Conservation (phyloP, 2,888 invertebrate genomes). For the Amphipoea oculea region DNA sequence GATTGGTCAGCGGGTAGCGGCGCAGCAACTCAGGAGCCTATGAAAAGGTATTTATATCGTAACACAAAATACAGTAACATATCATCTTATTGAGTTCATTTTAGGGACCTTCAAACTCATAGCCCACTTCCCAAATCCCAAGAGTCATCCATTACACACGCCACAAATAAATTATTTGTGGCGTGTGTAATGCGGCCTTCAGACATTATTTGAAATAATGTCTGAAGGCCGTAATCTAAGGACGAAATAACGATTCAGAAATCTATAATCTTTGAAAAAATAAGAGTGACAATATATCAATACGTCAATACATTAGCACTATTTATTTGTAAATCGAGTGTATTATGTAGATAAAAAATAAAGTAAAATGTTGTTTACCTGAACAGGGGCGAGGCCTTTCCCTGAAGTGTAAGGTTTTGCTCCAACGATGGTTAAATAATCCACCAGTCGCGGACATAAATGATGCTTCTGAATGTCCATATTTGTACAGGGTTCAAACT, state of each 20-base stretch:
- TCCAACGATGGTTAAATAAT: conserved; percentile 99
- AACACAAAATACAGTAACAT: conserved; percentile 6
- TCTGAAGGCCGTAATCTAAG: conserved; percentile 25
- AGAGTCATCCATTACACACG: conserved; percentile 18
- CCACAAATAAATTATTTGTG: neutral
- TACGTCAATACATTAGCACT: neutral
- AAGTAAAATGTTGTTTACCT: conserved; percentile 87
- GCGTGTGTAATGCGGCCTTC: too few species aligned
- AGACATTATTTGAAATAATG: neutral
- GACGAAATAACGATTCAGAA: neutral
- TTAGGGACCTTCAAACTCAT: conserved; percentile 6
- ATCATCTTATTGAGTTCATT: conserved; percentile 27
- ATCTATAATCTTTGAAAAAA: neutral
- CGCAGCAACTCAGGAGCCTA: conserved; percentile 98
- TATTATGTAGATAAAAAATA: neutral
- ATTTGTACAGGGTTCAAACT: conserved; percentile 74
- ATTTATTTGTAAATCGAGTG: neutral
- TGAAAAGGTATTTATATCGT: neutral
- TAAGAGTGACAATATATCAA: neutral
- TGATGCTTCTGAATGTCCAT: conserved; percentile 93
- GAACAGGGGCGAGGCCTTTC: conserved; percentile 93
- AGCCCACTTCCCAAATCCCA: conserved; percentile 30
- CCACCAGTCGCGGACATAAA: conserved; percentile 96
- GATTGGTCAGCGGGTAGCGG: conserved; percentile 98
- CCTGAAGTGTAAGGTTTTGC: conserved; percentile 93